These are phyloP conservation scores for Pipistrellus pipistrellus DNA, from an alignment of 2,797 vertebrate genomes.

Conservation along the genomic window DNA sequence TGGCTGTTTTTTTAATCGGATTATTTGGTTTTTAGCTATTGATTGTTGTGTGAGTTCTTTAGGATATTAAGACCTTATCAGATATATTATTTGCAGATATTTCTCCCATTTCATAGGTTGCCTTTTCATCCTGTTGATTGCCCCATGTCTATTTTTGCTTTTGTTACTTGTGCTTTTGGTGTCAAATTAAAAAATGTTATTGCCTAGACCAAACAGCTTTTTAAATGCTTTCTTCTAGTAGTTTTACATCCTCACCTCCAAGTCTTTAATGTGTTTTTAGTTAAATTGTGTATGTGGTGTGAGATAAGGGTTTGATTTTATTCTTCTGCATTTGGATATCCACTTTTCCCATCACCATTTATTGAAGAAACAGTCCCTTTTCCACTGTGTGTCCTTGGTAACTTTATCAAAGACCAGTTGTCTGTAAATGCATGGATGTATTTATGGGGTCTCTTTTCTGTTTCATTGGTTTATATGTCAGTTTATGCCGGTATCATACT, in stretches of 20 bases:
- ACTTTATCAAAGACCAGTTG: not conserved
- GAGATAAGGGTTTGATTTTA: not conserved
- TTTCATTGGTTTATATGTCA: not conserved
- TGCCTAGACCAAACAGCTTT: not conserved
- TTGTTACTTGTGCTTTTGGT: constrained; percentile 5
- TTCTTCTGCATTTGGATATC: not conserved
- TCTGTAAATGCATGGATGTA: not conserved
- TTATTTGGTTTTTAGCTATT: not conserved
- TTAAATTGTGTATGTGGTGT: not conserved
- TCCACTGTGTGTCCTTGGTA: not conserved
- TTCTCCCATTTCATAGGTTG: not conserved
- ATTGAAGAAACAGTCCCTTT: not conserved
- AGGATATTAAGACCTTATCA: not conserved
- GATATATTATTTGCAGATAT: not conserved
- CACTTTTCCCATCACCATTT: not conserved
- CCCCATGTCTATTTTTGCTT: not conserved
- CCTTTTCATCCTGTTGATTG: not conserved
- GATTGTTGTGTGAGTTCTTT: not conserved
- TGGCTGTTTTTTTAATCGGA: not conserved
- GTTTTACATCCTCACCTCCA: not conserved
- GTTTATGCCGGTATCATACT: not conserved
- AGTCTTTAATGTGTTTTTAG: not conserved
- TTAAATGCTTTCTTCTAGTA: not conserved
- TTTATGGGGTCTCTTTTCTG: not conserved
- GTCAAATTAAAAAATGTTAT: not conserved